These are phyloP conservation scores for Coleophora deauratella DNA, from an alignment of 2,888 invertebrate species.

Conservation along the genomic window DNA sequence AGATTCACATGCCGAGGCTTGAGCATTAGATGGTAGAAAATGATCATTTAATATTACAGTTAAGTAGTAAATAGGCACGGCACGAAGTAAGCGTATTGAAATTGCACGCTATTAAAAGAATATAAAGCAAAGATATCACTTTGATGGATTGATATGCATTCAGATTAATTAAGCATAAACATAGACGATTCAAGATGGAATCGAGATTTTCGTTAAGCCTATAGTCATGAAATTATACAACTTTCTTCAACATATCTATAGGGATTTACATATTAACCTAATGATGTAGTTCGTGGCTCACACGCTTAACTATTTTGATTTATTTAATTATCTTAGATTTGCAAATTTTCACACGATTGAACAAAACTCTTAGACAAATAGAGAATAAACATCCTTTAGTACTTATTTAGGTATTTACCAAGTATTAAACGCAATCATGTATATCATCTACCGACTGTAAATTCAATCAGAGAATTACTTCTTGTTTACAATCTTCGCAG, in stretches of 20 bases:
- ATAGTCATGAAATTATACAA: too few relatives aligned
- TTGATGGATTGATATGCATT: neutral
- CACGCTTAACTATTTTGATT: neutral
- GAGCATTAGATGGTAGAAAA: neutral
- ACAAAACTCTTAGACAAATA: neutral
- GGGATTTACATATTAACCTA: neutral
- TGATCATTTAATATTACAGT: too few relatives aligned
- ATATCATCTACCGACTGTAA: neutral
- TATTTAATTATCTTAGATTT: neutral
- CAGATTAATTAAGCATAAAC: too few relatives aligned
- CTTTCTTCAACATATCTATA: neutral
- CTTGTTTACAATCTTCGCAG: slow-evolving; percentile 24
- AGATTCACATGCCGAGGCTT: neutral
- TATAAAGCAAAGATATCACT: neutral
- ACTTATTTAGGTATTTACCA: too few relatives aligned
- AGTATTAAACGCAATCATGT: neutral
- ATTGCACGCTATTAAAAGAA: neutral
- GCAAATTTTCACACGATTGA: neutral
- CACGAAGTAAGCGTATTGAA: neutral
- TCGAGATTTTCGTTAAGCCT: too few relatives aligned
- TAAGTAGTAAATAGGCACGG: neutral
- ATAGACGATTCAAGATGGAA: too few relatives aligned
- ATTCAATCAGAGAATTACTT: too few relatives aligned
- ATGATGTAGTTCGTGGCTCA: neutral
- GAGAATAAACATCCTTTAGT: too few relatives aligned